These are phyloP conservation scores for Dendroctonus ponderosae DNA, from an alignment of 1,140 invertebrate genomes.

Conservation along the genomic window DNA sequence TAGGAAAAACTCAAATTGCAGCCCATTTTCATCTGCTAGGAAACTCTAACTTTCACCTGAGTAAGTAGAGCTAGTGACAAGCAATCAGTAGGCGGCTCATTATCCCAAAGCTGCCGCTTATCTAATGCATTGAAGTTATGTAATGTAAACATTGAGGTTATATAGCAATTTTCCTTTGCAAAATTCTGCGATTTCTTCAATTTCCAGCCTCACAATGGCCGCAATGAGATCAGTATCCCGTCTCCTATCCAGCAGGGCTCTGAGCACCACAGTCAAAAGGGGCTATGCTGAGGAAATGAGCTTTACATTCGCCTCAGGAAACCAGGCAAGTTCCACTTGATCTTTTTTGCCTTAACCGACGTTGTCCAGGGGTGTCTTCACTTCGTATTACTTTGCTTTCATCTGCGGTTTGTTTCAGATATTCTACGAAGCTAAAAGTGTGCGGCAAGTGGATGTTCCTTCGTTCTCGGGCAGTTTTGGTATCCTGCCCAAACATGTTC, in stretches of 20 bases:
- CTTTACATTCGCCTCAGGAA: constrained; percentile 84
- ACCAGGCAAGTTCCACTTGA: constrained; percentile 61
- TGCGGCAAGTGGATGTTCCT: constrained; percentile 97
- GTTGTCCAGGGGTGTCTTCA: no score
- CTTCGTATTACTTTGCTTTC: not conserved
- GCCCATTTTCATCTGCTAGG: no score
- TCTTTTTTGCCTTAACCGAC: no score
- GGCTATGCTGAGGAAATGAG: constrained; percentile 77
- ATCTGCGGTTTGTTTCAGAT: constrained; percentile 67
- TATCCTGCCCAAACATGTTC: constrained; percentile 97
- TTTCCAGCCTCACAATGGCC: constrained; percentile 39
- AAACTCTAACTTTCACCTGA: no score
- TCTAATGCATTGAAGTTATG: no score
- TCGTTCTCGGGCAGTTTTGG: constrained; percentile 96
- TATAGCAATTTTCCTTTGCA: no score
- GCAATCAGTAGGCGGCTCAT: no score
- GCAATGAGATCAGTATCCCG: constrained; percentile 47
- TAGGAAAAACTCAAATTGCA: no score
- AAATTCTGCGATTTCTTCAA: no score
- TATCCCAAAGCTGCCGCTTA: no score
- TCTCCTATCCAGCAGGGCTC: constrained; percentile 41
- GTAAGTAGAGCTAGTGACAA: no score
- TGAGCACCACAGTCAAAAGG: constrained; percentile 40
- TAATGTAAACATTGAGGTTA: no score
- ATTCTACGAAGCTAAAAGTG: constrained; percentile 82